phyloP scores from a whole-genome alignment of 2,888 invertebrate species.

The Coenonympha glycerion region DNA sequence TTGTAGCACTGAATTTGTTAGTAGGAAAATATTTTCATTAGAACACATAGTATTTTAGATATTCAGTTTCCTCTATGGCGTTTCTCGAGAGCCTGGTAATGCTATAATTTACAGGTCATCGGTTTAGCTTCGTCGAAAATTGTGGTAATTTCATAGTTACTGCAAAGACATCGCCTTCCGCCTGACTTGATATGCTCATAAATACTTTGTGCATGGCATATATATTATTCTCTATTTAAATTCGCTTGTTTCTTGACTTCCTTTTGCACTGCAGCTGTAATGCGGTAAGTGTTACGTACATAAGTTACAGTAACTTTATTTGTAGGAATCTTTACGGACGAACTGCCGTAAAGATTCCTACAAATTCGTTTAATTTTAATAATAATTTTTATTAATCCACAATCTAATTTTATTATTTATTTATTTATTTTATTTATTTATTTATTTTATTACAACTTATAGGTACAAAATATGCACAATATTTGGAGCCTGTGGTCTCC shows the following conservation, averaged over 20 bases:
- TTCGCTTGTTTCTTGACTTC: background rate
- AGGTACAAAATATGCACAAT: too few species aligned
- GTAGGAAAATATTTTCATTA: background rate
- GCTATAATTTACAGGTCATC: conserved; percentile 20
- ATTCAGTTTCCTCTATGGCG: conserved; percentile 10
- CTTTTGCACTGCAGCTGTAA: background rate
- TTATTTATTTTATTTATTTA: too few species aligned
- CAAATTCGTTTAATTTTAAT: too few species aligned
- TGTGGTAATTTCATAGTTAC: background rate
- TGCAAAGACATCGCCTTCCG: background rate
- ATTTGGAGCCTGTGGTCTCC: too few species aligned
- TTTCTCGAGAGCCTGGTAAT: conserved; percentile 11
- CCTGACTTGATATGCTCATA: background rate
- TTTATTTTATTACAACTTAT: too few species aligned
- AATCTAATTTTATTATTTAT: too few species aligned
- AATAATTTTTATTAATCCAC: too few species aligned
- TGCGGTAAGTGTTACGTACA: background rate
- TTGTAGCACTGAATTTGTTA: too few species aligned
- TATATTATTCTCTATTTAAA: background rate
- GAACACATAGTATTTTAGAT: background rate
- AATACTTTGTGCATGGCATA: too few species aligned
- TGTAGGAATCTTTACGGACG: too few species aligned
- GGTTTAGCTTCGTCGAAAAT: conserved; percentile 5
- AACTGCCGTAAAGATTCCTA: too few species aligned
- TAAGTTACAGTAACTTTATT: too few species aligned